Base-by-base conservation (phyloP, 2,797 vertebrate genomes). In the Acipenser oxyrinchus region DNA sequence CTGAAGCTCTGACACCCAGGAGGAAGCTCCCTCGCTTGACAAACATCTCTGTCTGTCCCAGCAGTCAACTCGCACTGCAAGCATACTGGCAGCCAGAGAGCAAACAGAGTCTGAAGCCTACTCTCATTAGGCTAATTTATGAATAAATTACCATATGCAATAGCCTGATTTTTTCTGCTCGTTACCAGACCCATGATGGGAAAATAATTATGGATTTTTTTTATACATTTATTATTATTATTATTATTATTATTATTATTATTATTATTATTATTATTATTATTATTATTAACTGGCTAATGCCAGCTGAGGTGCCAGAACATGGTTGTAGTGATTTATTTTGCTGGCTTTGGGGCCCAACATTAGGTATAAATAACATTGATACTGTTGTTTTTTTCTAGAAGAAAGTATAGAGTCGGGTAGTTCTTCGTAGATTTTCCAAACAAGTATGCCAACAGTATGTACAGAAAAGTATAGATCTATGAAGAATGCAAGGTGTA, bases 101-200 rank as follows among this genome's bases (percentile, higher is more conserved):
- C 88, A 90, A 91, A 90, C 88, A 90, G 83, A 86, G 86, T 88
- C 88, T 88, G 87, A 88, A 92, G 90, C 89, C 88, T 90, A 91
- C 89, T 90, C 90, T 92, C 90, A 89, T 87, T 92, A 93, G 92
- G 87, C 91, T 94, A 93, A 94, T 93, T 92, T 84, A 86, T 87
- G 87, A 91, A 92, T 90, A 92, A 93, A 95, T 96, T 93, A 93
- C 82, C 93, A 94, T 96, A 94, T 95, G 94, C 91, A 95, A 94
- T 92, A 90, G 91, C 90, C 91, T 92, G 91, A 93, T 93, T 94
- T 92, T 92, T 92, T 92, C 86, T 90, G 85, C 91, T 93, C 89
- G 90, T 93, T 93, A 95, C 91, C 90, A 93, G 92, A 92, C 91
- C 91, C 90, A 92, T 90, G 90, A 94, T 95, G 93, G 91, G 89